Evolutionary conservation across 2,797 vertebrate species (phyloP).

Genomic region (Phoxinus dragarum): DNA sequence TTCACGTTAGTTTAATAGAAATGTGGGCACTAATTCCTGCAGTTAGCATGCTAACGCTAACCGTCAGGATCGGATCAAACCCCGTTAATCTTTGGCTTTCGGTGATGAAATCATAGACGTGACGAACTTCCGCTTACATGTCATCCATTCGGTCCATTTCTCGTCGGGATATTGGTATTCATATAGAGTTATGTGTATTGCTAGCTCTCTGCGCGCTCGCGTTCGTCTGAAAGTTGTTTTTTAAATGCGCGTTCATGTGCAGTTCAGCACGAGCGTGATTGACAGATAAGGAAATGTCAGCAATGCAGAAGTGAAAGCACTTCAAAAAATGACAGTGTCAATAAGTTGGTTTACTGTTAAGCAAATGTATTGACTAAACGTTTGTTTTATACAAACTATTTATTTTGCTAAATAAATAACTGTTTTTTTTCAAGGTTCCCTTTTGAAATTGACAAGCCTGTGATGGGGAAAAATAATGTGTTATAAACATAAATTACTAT

Average conservation of each 20-base stretch:
- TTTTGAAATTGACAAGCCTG: background rate
- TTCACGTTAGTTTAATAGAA: slow-evolving; percentile 59
- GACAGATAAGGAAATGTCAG: background rate
- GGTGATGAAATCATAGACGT: background rate
- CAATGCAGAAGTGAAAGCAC: background rate
- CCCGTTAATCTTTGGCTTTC: background rate
- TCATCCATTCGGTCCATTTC: too few relatives aligned
- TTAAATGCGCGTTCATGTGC: background rate
- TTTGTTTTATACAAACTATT: background rate
- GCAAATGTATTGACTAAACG: background rate
- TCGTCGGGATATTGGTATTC: background rate
- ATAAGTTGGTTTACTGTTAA: background rate
- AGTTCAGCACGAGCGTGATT: background rate
- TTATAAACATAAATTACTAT: background rate
- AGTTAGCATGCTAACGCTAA: slow-evolving; percentile 41
- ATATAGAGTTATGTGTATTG: too few relatives aligned
- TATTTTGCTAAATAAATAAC: background rate
- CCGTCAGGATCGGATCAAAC: background rate
- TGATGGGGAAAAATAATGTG: background rate
- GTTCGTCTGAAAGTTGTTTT: slow-evolving; percentile 6
- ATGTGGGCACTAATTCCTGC: background rate
- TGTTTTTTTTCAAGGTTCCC: background rate
- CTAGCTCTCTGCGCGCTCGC: background rate
- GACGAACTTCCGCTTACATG: too few relatives aligned
- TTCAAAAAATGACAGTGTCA: background rate